Evolutionary conservation across 2,113 vertebrate genomes (phyloP).

Genomic region (Lampris megalopsis): DNA sequence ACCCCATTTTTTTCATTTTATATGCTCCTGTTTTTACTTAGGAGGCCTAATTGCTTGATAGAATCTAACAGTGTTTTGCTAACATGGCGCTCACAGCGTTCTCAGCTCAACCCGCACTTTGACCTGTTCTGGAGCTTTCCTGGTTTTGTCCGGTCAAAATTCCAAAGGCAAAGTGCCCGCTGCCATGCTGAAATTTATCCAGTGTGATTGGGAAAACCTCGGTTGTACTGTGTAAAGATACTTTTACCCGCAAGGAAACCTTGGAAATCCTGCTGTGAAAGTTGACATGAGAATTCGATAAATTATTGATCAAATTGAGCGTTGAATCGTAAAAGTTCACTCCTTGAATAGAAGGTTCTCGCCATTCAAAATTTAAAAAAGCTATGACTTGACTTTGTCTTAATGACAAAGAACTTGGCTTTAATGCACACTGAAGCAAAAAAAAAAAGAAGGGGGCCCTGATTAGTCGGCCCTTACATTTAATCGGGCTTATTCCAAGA

Average conservation of each 20-base stretch:
- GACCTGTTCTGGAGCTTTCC: conserved; percentile 40
- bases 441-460: not conserved
- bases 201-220: not conserved
- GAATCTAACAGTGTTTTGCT: conserved; percentile 69
- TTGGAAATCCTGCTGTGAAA: too few relatives aligned
- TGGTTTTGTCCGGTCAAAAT: conserved; percentile 38
- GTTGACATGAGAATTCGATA: too few relatives aligned
- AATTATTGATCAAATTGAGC: too few relatives aligned
- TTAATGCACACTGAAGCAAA: conserved; percentile 18
- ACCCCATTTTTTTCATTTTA: conserved; percentile 49
- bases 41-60: conserved; percentile 68
- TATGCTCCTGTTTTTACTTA: conserved; percentile 75
- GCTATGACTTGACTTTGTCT: conserved; percentile 4
- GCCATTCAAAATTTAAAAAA: conserved; percentile 10
- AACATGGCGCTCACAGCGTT: conserved; percentile 56
- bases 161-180: conserved; percentile 26
- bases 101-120: conserved; percentile 43
- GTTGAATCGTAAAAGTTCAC: too few relatives aligned
- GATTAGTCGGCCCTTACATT: conserved; percentile 30
- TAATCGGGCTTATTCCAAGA: conserved; percentile 10
- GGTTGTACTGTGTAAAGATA: conserved; percentile 1
- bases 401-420: not conserved
- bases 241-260: too few relatives aligned
- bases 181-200: conserved; percentile 16
- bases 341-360: too few relatives aligned